Conservation (phyloP, 2,888 invertebrate genomes). For the Augochlorella aurata region DNA sequence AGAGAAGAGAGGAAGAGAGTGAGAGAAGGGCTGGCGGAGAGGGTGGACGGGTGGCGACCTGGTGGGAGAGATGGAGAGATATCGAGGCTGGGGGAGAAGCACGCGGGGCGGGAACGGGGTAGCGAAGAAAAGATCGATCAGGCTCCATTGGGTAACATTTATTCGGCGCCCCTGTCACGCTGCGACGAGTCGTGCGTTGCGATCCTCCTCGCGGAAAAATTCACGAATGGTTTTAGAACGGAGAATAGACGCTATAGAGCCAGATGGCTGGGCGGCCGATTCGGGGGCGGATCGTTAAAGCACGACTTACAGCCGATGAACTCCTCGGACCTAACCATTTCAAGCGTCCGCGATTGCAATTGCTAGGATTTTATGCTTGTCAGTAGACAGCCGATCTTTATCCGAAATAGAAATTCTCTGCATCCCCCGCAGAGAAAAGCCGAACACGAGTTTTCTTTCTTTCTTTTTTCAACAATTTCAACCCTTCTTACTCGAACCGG, state of each 20-base stretch:
- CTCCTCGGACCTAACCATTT: no score
- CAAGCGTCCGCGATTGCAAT: no score
- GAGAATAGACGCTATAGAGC: neutral
- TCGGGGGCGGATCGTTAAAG: neutral
- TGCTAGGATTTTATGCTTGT: no score
- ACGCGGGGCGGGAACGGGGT: constrained; percentile 10
- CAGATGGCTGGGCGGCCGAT: no score
- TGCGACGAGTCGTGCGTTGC: constrained; percentile 2
- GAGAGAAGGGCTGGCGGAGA: constrained; percentile 24
- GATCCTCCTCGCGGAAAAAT: neutral
- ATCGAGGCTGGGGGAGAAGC: neutral
- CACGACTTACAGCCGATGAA: neutral
- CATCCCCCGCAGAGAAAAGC: no score
- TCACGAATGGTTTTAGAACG: neutral
- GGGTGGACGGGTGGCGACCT: neutral
- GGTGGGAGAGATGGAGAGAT: constrained; percentile 50
- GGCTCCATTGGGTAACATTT: constrained; percentile 62
- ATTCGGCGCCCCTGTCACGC: constrained; percentile 44
- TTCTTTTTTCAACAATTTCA: no score
- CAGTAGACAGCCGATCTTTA: no score
- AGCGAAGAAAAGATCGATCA: constrained; percentile 62
- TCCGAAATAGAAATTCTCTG: no score
- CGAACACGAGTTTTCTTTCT: no score
- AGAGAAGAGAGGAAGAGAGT: neutral
- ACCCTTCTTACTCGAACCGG: no score